Evolutionary conservation across 2,888 invertebrate species (phyloP).

Genomic region (Trichacis sp.): DNA sequence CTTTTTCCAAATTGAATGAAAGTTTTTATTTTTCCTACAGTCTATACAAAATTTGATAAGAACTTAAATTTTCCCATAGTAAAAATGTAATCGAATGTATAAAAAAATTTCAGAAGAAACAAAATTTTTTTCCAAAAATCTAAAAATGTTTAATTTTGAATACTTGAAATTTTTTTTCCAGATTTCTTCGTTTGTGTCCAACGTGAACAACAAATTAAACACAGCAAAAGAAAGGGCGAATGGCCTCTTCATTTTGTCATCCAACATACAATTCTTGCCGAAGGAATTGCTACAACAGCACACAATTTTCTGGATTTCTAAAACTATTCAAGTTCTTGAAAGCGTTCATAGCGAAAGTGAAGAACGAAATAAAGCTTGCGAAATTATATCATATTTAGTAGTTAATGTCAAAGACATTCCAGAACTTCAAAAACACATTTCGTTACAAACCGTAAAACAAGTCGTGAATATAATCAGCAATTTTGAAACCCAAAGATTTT

Average conservation of each 20-base stretch:
- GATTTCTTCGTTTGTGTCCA: no score
- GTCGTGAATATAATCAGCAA: conserved; percentile 50
- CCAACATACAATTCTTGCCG: conserved; percentile 46
- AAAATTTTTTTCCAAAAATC: no score
- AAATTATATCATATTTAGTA: conserved; percentile 50
- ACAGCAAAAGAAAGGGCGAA: conserved; percentile 47
- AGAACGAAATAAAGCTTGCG: conserved; percentile 51
- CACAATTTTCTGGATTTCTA: conserved; percentile 56
- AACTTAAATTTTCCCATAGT: no score
- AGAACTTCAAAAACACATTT: conserved; percentile 61
- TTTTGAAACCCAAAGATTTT: conserved; percentile 23
- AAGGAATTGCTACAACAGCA: conserved; percentile 52
- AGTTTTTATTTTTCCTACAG: no score
- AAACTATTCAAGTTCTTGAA: conserved; percentile 54
- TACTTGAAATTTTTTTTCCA: no score
- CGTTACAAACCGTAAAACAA: conserved; percentile 59
- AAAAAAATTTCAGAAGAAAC: no score
- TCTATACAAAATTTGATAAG: no score
- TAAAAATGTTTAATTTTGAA: no score
- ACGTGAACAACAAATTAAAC: conserved; percentile 56
- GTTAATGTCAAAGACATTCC: conserved; percentile 51
- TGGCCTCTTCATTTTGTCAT: conserved; percentile 51
- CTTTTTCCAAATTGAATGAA: no score
- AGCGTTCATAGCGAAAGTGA: conserved; percentile 43
- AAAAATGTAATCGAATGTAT: no score